phyloP scores from a whole-genome alignment of 1,140 invertebrate genomes.

The Chironomus tepperi region DNA sequence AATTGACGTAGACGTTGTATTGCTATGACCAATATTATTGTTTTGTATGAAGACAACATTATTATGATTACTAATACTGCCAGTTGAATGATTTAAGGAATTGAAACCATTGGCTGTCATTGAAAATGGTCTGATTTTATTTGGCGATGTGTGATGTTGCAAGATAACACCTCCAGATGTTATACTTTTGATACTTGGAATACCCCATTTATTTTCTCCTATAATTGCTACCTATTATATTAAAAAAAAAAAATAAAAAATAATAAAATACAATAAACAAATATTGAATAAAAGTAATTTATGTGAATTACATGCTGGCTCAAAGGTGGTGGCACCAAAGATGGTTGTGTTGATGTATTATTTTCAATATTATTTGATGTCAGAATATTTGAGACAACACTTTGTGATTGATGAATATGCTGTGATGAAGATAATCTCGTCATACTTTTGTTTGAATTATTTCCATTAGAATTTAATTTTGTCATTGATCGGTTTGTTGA shows the following conservation, averaged over 20 bases:
- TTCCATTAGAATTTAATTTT: slow-evolving; percentile 47
- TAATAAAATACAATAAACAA: too few relatives aligned
- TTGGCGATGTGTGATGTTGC: slow-evolving; percentile 41
- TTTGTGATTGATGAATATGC: slow-evolving; percentile 46
- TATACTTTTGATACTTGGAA: slow-evolving; percentile 40
- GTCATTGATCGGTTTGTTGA: slow-evolving; percentile 44
- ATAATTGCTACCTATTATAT: slow-evolving; percentile 39
- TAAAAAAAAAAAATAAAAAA: slow-evolving; percentile 23
- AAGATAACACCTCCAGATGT: slow-evolving; percentile 50
- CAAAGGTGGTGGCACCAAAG: not conserved
- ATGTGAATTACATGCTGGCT: not conserved
- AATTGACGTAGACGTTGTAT: slow-evolving; percentile 33
- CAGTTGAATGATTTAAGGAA: slow-evolving; percentile 36
- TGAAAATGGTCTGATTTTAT: slow-evolving; percentile 37
- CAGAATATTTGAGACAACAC: not conserved
- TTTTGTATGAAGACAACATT: slow-evolving; percentile 32
- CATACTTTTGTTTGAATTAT: slow-evolving; percentile 53
- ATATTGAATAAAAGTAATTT: too few relatives aligned
- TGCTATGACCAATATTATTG: slow-evolving; percentile 36
- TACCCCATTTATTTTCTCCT: slow-evolving; percentile 43
- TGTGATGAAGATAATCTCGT: slow-evolving; percentile 66
- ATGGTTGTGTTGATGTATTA: not conserved
- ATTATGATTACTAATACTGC: slow-evolving; percentile 29
- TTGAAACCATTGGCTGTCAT: slow-evolving; percentile 34
- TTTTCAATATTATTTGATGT: too few relatives aligned